A percentile compares a stretch with the other conserved stretches of the same genome.
These are phyloP conservation scores for Gulo gulo DNA, from an alignment of 2,113 vertebrate species.

Conservation along the genomic window DNA sequence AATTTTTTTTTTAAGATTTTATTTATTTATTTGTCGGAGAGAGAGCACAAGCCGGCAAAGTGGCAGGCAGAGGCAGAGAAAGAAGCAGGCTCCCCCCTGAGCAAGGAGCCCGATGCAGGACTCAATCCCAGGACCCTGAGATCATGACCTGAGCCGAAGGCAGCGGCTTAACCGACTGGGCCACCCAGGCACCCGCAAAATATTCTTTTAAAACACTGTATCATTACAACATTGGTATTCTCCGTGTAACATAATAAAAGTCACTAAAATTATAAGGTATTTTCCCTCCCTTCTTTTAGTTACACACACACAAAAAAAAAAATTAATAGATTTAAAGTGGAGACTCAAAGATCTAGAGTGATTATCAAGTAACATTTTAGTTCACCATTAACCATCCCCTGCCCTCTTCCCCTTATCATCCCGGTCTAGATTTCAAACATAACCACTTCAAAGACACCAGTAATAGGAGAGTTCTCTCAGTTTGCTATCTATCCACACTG, in stretches of 20 bases:
- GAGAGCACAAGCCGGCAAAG: no score
- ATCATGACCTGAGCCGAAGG: no score
- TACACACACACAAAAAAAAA: background rate
- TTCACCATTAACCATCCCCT: background rate
- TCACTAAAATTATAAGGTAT: background rate
- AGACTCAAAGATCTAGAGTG: background rate
- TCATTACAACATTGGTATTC: background rate
- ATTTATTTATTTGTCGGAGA: no score
- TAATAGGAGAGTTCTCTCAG: background rate
- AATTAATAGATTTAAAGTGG: background rate
- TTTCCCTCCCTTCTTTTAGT: background rate
- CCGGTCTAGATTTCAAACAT: background rate
- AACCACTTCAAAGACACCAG: background rate
- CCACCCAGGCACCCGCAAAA: background rate
- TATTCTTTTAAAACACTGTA: background rate
- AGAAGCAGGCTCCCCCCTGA: no score
- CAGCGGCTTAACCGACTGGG: no score
- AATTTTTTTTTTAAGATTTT: no score
- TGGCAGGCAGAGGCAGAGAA: no score
- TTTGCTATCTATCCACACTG: background rate
- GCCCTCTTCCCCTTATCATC: background rate
- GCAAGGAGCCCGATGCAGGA: no score
- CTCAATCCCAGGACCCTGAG: no score
- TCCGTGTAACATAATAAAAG: background rate
- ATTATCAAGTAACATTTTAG: background rate